phyloP scores from a whole-genome alignment of 2,797 vertebrate genomes.

The Avahi laniger region DNA sequence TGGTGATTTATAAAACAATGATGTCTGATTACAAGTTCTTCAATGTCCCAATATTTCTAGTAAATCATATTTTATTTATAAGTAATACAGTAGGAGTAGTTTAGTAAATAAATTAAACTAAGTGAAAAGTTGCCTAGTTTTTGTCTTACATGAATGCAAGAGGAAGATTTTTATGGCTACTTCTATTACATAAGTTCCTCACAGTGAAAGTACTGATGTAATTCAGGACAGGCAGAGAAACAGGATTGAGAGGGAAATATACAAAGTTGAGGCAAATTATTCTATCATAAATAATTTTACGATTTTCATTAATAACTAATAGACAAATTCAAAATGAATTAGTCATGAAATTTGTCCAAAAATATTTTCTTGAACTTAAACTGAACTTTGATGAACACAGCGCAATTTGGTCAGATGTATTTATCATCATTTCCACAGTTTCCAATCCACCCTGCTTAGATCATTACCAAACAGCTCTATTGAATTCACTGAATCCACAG shows the following conservation, averaged over 20 bases:
- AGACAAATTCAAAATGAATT: constrained; percentile 58
- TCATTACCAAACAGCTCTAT: not conserved
- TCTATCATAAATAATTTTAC: not conserved
- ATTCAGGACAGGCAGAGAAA: not conserved
- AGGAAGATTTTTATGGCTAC: constrained; percentile 45
- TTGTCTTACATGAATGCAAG: not conserved
- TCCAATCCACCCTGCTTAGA: not conserved
- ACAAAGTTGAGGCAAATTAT: constrained; percentile 19
- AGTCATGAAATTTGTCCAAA: constrained; percentile 58
- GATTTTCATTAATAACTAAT: constrained; percentile 45
- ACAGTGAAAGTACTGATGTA: not conserved
- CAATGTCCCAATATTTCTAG: not conserved
- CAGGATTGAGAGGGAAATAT: not conserved
- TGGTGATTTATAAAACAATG: not conserved
- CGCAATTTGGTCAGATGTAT: not conserved
- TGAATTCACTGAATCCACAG: not conserved
- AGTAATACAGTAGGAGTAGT: not conserved
- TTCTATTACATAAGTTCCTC: not conserved
- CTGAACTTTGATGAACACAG: constrained; percentile 38
- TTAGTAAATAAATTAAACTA: constrained; percentile 41
- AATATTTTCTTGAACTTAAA: constrained; percentile 52
- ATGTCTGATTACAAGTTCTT: not conserved
- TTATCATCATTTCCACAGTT: not conserved
- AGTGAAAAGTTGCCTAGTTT: not conserved
- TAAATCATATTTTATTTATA: constrained; percentile 59